Evolutionary conservation across 2,113 vertebrate genomes (phyloP).

Genomic region (Siniperca chuatsi): DNA sequence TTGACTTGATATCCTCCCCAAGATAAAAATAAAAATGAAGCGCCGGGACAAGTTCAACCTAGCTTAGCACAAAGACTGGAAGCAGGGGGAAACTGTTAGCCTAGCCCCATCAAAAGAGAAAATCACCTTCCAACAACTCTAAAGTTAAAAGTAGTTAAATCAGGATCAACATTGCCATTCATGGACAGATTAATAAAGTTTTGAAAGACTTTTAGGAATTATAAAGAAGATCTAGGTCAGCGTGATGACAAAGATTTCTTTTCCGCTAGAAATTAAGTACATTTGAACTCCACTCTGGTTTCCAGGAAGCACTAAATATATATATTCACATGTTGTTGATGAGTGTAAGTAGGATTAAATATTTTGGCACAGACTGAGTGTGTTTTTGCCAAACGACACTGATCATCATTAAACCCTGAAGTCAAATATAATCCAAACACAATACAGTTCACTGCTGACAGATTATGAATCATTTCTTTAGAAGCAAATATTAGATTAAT

Average conservation of each 20-base stretch:
- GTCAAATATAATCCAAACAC: slow-evolving; percentile 50
- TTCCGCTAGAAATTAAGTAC: background rate
- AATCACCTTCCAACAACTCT: background rate
- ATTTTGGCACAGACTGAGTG: slow-evolving; percentile 9
- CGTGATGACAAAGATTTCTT: slow-evolving; percentile 6
- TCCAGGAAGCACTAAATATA: slow-evolving; percentile 4
- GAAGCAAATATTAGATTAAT: slow-evolving; percentile 40
- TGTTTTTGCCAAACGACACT: slow-evolving; percentile 54
- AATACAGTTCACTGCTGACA: slow-evolving; percentile 10
- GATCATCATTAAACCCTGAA: slow-evolving; percentile 35
- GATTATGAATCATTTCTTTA: slow-evolving; percentile 21
- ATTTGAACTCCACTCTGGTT: background rate
- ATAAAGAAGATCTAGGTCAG: slow-evolving; percentile 31
- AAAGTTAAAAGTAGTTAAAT: background rate
- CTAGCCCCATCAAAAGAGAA: slow-evolving; percentile 7
- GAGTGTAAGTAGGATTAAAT: slow-evolving; percentile 43
- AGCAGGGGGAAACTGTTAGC: slow-evolving; percentile 17
- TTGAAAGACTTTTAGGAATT: slow-evolving; percentile 17
- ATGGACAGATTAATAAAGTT: slow-evolving; percentile 12
- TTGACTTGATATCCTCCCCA: too few relatives aligned
- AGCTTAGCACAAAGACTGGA: background rate
- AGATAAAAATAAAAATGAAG: too few relatives aligned
- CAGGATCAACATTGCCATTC: too few relatives aligned
- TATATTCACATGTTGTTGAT: background rate
- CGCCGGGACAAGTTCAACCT: background rate